Evolutionary conservation across 2,797 vertebrate species (phyloP), one percentile per base, ranked within the genome.

Genomic region (Silurus aristotelis): DNA sequence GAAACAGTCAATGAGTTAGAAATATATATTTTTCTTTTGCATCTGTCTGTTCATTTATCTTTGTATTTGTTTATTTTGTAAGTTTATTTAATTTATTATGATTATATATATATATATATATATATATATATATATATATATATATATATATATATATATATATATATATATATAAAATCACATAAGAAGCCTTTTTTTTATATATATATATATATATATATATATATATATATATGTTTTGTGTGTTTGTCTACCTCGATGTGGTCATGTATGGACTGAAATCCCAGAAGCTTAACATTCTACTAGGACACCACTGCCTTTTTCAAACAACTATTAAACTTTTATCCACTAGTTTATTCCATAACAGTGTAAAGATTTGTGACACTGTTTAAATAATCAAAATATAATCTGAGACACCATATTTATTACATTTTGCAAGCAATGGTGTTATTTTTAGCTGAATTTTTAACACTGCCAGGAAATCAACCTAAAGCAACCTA

Each of bases 171-270:
- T 38, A 38, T 89, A 9, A n/a, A 63, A 63, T 85, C 70, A 84
- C 83, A 87, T 90, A 68, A 83, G 66, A n/a, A 86, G 86, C 84
- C 86, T n/a, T n/a, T n/a, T n/a, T n/a, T 86, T 89, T 48, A 48
- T 5, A 48, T 48, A 9, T 31, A 2, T 31, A 10, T 52, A 10
- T 10, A 56, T 56, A 75, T 70, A 72, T 81, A 31, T 38, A 38
- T 89, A 9, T 48, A 48, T 5, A 48, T 48, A 9, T 31, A 2
- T 31, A 10, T 52, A 10, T 10, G 48, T 52, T 85, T 77, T 90
- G 84, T 85, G 76, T 83, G 85, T 88, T 73, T 68, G 87, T 92
- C 91, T 92, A 92, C 91, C 92, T 92, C 91, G 88, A 86, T 85
- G 82, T 87, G 80, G 43, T 87, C 80, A 85, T 76, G 77, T 68